These are phyloP conservation scores for Poliocrania exsul DNA, from an alignment of 2,797 vertebrate species.

Conservation along the genomic window DNA sequence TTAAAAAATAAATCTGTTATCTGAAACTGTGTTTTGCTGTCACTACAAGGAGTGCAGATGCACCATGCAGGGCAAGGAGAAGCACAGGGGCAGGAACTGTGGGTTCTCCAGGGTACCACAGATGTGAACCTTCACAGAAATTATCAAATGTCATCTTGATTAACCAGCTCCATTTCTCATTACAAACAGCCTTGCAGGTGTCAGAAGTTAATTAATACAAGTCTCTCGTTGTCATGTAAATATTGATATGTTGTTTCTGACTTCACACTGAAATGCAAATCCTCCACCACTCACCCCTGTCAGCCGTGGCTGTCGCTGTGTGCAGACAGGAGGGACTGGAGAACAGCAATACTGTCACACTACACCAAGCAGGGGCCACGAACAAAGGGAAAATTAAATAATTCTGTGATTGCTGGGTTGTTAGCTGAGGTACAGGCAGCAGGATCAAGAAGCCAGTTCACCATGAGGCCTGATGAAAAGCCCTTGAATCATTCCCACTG, in stretches of 20 bases:
- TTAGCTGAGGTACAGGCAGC: slow-evolving; percentile 75
- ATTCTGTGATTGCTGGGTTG: slow-evolving; percentile 60
- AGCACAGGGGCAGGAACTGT: not conserved
- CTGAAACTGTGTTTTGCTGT: not conserved
- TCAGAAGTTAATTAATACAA: slow-evolving; percentile 64
- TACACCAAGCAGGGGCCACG: not conserved
- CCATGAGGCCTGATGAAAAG: slow-evolving; percentile 75
- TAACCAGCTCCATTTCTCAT: slow-evolving; percentile 53
- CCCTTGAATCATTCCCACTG: slow-evolving; percentile 70
- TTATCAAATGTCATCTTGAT: slow-evolving; percentile 41
- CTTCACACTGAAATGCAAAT: not conserved
- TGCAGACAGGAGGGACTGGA: not conserved
- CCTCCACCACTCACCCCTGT: not conserved
- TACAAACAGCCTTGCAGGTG: slow-evolving; percentile 55
- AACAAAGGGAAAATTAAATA: slow-evolving; percentile 68
- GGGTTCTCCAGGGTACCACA: slow-evolving; percentile 28
- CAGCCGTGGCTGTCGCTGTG: not conserved
- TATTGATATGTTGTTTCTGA: slow-evolving; percentile 52
- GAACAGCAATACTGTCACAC: not conserved
- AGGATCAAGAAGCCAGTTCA: slow-evolving; percentile 74
- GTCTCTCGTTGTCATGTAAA: slow-evolving; percentile 42
- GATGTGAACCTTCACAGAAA: slow-evolving; percentile 48
- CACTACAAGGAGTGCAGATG: not conserved
- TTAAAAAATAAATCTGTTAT: not conserved
- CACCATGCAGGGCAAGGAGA: not conserved